Conservation (phyloP, 2,797 vertebrate species). For the Hippoglossus hippoglossus region DNA sequence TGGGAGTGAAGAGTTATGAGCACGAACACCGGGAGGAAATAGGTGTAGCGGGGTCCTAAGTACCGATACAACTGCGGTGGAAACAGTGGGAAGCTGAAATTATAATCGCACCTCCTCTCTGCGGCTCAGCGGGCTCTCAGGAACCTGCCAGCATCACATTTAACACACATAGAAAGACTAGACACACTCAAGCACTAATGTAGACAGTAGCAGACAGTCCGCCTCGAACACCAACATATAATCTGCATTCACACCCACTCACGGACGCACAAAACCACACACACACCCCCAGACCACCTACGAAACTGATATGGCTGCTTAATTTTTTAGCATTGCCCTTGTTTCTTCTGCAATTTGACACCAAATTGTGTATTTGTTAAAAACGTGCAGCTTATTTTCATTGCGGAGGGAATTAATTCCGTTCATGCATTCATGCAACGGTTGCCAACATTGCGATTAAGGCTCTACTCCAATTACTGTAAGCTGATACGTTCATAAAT, state of each 20-base stretch:
- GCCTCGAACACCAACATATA: constrained; percentile 23
- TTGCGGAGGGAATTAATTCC: constrained; percentile 12
- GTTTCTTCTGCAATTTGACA: constrained; percentile 5
- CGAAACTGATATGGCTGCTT: constrained; percentile 4
- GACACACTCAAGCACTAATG: constrained; percentile 34
- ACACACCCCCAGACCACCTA: background rate
- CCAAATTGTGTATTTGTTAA: background rate
- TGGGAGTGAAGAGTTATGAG: constrained; percentile 54
- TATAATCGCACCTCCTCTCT: constrained; percentile 74
- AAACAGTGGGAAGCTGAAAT: constrained; percentile 72
- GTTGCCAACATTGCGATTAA: constrained; percentile 35
- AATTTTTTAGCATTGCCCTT: constrained; percentile 10
- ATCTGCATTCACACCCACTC: constrained; percentile 12
- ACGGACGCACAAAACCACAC: background rate
- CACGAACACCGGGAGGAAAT: constrained; percentile 43
- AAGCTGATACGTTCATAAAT: constrained; percentile 25
- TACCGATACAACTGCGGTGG: constrained; percentile 58
- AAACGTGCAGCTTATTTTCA: background rate
- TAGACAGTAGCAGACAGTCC: constrained; percentile 41
- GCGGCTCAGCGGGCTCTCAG: constrained; percentile 68
- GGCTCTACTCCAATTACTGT: constrained; percentile 24
- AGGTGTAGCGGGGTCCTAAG: constrained; percentile 58
- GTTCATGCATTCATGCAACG: constrained; percentile 18
- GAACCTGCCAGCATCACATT: constrained; percentile 72
- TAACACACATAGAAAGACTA: constrained; percentile 52